phyloP scores from a whole-genome alignment of 2,113 vertebrate genomes.

The Carollia perspicillata region DNA sequence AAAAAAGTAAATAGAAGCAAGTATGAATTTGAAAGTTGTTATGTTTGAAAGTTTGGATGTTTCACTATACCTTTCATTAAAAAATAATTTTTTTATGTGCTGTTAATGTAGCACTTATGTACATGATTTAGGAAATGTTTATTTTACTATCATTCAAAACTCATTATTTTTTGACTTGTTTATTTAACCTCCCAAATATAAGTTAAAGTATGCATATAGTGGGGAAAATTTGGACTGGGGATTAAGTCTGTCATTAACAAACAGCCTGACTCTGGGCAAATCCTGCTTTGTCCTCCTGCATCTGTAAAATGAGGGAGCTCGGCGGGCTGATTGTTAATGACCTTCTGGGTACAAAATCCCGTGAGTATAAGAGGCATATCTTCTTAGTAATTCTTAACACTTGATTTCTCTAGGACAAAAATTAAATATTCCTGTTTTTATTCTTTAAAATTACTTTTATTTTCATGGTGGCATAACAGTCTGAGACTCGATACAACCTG shows the following conservation, averaged over 20 bases:
- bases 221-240: not conserved
- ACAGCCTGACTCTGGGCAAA: not conserved
- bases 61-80: not conserved
- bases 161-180: not conserved
- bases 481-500: not conserved
- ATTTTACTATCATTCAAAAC: conserved; percentile 21
- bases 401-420: not conserved
- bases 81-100: not conserved
- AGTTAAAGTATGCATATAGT: not conserved
- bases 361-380: not conserved
- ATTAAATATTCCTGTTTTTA: not conserved
- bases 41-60: not conserved
- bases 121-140: conserved; percentile 7
- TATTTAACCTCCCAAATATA: not conserved
- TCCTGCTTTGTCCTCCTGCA: not conserved
- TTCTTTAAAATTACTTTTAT: not conserved
- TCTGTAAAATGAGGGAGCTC: not conserved
- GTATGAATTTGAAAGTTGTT: not conserved
- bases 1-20: not conserved
- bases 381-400: not conserved
- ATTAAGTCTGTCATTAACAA: not conserved
- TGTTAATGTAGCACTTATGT: not conserved
- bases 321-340: not conserved
- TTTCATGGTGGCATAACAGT: not conserved
- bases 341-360: not conserved